Evolutionary conservation across 1,140 invertebrate genomes (phyloP).

Genomic region (Macrobrachium nipponense): DNA sequence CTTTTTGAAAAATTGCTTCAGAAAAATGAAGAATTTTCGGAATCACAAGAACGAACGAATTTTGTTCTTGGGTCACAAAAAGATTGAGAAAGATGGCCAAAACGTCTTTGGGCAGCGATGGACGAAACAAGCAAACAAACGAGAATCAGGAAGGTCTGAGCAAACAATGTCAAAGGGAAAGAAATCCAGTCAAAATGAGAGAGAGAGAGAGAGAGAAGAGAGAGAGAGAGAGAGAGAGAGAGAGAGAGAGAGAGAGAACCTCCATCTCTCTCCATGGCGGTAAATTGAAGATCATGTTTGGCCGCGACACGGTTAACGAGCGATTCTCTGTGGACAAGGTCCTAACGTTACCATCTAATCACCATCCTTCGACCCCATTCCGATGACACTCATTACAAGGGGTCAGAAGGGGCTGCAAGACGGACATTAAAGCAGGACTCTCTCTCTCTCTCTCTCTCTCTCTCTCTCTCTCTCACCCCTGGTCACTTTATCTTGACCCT

Average conservation of each 20-base stretch:
- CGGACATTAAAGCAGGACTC: not conserved
- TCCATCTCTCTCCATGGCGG: too few relatives aligned
- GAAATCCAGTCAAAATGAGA: constrained; percentile 23
- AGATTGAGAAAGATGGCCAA: too few relatives aligned
- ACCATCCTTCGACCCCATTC: constrained; percentile 3
- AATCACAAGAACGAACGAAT: too few relatives aligned
- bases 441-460: constrained; percentile 38
- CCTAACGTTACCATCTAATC: constrained; percentile 40
- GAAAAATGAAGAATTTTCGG: too few relatives aligned
- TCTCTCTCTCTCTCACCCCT: constrained; percentile 40
- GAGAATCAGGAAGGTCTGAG: not conserved
- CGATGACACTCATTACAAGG: not conserved
- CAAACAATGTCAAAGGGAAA: not conserved
- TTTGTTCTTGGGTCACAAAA: too few relatives aligned
- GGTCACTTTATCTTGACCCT: not conserved
- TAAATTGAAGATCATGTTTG: not conserved
- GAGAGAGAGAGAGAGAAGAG: constrained; percentile 37
- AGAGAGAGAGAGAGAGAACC: not conserved
- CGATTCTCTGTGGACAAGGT: constrained; percentile 24
- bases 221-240: constrained; percentile 19
- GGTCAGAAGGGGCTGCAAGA: not conserved
- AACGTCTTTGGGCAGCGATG: too few relatives aligned
- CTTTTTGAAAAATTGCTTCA: too few relatives aligned
- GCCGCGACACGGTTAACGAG: constrained; percentile 16
- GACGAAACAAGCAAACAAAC: not conserved